Conservation (phyloP, 2,797 vertebrate species). For the Halcyon leucocephala region DNA sequence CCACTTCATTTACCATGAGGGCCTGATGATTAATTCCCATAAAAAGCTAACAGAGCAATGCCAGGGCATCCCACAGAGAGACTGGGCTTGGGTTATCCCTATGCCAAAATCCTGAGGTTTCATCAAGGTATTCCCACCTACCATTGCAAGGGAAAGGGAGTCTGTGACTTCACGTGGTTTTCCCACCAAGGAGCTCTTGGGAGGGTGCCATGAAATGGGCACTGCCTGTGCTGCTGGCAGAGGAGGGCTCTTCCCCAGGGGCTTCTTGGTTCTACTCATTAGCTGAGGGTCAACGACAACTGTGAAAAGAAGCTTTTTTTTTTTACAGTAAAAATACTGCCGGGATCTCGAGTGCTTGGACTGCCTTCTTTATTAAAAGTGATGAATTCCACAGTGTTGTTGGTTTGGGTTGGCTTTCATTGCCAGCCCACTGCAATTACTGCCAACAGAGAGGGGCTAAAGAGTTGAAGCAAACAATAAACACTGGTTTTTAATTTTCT, state of each 20-base stretch:
- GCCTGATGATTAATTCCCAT: background rate
- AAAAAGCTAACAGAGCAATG: background rate
- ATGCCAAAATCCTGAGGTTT: background rate
- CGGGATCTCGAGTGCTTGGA: background rate
- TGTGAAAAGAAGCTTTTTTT: background rate
- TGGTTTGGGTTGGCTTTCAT: background rate
- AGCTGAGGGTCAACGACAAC: background rate
- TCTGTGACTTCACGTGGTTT: background rate
- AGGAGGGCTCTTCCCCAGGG: background rate
- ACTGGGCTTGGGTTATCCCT: background rate
- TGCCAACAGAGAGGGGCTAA: background rate
- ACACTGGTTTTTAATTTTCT: background rate
- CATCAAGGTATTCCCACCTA: background rate
- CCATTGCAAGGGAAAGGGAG: background rate
- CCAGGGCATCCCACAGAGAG: fast-evolving
- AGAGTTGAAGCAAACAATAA: background rate
- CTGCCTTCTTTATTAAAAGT: background rate
- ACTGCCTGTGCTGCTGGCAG: background rate
- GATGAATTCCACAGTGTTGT: background rate
- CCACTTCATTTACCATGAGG: background rate
- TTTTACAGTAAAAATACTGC: background rate
- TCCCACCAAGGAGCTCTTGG: background rate
- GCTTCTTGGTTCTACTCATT: background rate
- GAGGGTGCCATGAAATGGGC: background rate
- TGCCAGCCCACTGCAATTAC: background rate